Evolutionary conservation across 2,888 invertebrate genomes (phyloP), one percentile per base, ranked within the genome.

Genomic region (Platycheirus albimanus): DNA sequence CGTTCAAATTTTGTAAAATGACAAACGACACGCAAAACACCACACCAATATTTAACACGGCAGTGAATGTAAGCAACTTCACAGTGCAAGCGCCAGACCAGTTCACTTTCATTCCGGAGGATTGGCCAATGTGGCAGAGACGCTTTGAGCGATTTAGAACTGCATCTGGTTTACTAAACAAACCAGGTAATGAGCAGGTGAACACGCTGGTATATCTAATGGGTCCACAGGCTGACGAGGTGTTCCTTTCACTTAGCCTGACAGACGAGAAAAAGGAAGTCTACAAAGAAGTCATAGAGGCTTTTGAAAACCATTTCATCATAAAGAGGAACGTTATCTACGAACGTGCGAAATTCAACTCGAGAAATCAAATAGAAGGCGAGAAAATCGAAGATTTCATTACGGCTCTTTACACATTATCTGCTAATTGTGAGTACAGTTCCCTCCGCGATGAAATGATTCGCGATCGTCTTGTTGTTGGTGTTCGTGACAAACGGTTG

Each of bases 341-440:
- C 43, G 69, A 74, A 49, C 61, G 69, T 10, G 79, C 61, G 1
- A 69, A 69, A 30, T 75, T 81, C 52, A 72, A 67, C 58, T 61
- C 61, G 8, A 15, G 72, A 52, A 43, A 15, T 11, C 67, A 79
- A 4, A 20, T 56, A 7, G 74, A 79, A 15, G 74, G 63, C 11
- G 79, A 72, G 17, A 45, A 56, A 19, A 66, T 72, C 15, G 72
- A 67, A 19, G 67, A 74, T 56, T 84, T 78, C 6, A 72, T 77
- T 15, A 83, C 83, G 1, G 36, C 38, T 7, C 56, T 77, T 3
- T 69, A 84, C 13, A 63, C 33, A 36, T 15, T 84, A n/a, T 56
- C 58, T 15, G 49, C 28, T 41, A 58, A 78, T 36, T 81, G 75
- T 36, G 56, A 71, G 36, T 75, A 74, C 33, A 45, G 61, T 30